A percentile compares a stretch with the other conserved stretches of the same genome.
Conservation (phyloP, 2,113 vertebrate genomes). For the Scopus umbretta region DNA sequence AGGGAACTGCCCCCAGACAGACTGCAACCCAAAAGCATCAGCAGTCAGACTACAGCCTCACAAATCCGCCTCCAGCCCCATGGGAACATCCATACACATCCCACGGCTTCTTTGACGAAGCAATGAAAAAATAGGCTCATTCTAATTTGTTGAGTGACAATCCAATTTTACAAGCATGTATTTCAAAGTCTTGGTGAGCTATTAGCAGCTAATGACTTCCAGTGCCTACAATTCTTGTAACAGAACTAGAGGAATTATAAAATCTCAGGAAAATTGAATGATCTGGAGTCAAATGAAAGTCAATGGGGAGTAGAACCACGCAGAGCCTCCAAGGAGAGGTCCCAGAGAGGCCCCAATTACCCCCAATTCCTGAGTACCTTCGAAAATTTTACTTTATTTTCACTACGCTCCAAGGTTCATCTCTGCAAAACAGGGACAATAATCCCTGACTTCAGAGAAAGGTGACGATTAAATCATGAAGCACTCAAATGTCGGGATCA, state of each 20-base stretch:
- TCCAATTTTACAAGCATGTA: background rate
- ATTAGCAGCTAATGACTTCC: background rate
- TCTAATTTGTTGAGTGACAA: background rate
- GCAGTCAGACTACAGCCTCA: background rate
- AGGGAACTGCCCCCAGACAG: background rate
- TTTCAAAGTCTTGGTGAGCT: background rate
- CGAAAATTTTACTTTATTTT: background rate
- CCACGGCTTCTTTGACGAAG: fast-evolving
- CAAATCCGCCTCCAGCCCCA: background rate
- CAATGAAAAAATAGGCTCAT: background rate
- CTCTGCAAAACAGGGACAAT: background rate
- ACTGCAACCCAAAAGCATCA: background rate
- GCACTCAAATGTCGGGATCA: background rate
- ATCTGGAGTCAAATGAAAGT: background rate
- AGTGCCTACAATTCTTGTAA: background rate
- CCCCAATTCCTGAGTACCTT: background rate
- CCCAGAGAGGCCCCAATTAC: background rate
- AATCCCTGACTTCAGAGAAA: background rate
- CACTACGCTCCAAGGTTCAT: background rate
- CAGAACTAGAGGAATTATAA: background rate
- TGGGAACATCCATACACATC: background rate
- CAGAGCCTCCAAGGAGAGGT: background rate
- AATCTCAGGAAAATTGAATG: background rate
- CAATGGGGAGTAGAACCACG: background rate
- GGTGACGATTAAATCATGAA: background rate